A percentile compares a stretch with the other conserved stretches of the same genome.
Conservation (phyloP, 2,113 vertebrate species). For the Coryphaenoides rupestris region DNA sequence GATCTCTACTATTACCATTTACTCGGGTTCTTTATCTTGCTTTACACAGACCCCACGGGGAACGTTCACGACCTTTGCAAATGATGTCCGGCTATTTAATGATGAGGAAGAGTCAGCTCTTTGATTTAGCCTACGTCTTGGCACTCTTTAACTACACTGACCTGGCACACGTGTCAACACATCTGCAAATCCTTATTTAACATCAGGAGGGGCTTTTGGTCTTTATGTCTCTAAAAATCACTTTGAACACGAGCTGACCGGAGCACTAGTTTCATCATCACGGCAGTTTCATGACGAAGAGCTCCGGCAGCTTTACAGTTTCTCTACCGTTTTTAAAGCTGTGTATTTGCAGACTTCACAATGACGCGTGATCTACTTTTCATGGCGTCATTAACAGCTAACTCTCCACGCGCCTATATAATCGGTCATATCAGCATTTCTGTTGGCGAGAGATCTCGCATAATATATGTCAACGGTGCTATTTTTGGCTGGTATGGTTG, state of each 20-base stretch:
- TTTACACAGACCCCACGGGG: conserved; percentile 22
- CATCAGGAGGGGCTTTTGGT: background rate
- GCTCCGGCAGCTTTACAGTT: background rate
- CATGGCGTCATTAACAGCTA: background rate
- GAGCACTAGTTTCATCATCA: conserved; percentile 10
- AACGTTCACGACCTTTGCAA: conserved; percentile 43
- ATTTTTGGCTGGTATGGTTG: too few species aligned
- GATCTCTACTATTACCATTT: too few species aligned
- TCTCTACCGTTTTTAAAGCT: background rate
- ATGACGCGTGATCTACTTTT: background rate
- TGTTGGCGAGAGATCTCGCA: too few species aligned
- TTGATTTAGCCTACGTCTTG: conserved; percentile 26
- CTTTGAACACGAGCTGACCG: background rate
- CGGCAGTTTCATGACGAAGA: conserved; percentile 3
- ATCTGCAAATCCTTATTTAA: conserved; percentile 30
- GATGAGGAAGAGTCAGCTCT: conserved; percentile 11
- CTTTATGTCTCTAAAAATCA: background rate
- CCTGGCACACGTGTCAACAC: conserved; percentile 26
- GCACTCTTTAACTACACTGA: conserved; percentile 24
- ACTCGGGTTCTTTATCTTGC: conserved; percentile 24
- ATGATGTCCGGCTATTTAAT: conserved; percentile 14
- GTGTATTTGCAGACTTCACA: background rate
- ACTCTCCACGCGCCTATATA: background rate
- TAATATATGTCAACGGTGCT: too few species aligned
- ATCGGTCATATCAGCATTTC: too few species aligned